phyloP scores from a whole-genome alignment of 1,140 invertebrate species.

The Musca domestica region DNA sequence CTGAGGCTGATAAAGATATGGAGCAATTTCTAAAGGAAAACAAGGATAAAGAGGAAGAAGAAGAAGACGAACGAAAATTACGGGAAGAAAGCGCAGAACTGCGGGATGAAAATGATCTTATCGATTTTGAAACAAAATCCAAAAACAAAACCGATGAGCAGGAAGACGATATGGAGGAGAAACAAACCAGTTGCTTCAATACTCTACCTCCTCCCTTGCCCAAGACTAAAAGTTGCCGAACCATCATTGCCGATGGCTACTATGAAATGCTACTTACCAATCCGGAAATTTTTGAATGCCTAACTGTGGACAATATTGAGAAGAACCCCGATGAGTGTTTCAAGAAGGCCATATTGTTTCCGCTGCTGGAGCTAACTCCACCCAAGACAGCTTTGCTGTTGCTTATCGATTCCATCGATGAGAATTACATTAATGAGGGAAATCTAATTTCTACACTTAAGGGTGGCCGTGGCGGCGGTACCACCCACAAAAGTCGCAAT shows the following conservation, averaged over 20 bases:
- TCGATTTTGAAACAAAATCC: conserved; percentile 31
- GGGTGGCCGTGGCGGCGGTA: conserved; percentile 39
- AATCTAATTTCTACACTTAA: conserved; percentile 51
- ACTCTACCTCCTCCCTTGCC: conserved; percentile 59
- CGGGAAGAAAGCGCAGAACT: conserved; percentile 40
- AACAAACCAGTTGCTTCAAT: conserved; percentile 25
- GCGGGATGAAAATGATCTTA: conserved; percentile 29
- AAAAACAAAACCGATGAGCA: not conserved
- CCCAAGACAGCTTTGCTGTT: conserved; percentile 81
- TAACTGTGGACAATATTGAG: conserved; percentile 64
- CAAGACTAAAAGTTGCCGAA: conserved; percentile 63
- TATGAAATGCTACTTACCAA: conserved; percentile 75
- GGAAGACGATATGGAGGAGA: conserved; percentile 24
- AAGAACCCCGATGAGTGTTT: conserved; percentile 87
- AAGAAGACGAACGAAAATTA: too few relatives aligned
- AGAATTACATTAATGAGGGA: conserved; percentile 59
- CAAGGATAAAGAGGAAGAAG: not conserved
- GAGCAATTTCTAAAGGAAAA: conserved; percentile 17
- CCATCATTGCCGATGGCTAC: conserved; percentile 74
- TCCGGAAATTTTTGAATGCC: conserved; percentile 66
- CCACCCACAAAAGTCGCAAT: conserved; percentile 62
- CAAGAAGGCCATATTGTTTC: conserved; percentile 83
- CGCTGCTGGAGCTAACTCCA: conserved; percentile 77
- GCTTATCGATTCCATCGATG: conserved; percentile 90
- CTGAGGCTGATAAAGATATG: conserved; percentile 38